Base-by-base conservation (phyloP, 2,113 vertebrate genomes). In the Hippocampus barbouri region DNA sequence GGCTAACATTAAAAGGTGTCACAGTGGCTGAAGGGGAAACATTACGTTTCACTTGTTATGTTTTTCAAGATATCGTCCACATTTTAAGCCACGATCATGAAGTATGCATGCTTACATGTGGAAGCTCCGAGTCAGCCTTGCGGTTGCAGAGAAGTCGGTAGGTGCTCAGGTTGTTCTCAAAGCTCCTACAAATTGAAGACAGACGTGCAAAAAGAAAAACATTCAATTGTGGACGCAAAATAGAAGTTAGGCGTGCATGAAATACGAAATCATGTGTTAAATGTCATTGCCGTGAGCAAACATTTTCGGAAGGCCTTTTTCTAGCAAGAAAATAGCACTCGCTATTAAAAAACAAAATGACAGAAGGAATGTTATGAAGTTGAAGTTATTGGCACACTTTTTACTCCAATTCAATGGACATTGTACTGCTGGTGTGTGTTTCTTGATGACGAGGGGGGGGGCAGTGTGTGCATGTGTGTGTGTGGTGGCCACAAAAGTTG, bases 121-220 rank as follows among this genome's bases (percentile, higher is more conserved):
- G 87, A 62, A 96, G 94, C 47, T 97, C 92, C 0, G 91, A 88
- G 69, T 95, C 93, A 0, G 91, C 80, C 65, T 83, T 90, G 76
- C 92, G 95, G 73, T 94, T 89, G 4, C 94, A 94, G 16, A 99
- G 92, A 4, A 94, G 92, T 79, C 97, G 94, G 85, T 99, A 99
- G 0, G 91, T 97, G 75, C 83, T 95, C 73, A 99, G 91, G 71
- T 97, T 99, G 89, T 92, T 93, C 80, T 96, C 94, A 84, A 97
- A 95, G 91, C 95, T 87, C 94, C 96, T 98, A 77, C 69, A 90
- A 25, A 49, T 38, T 38, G 16, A 73, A 64, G 59, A 8, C 53
- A 15, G 63, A 60, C 21, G 2, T 0, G 12, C 20, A 47, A 40
- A 18, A 40, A 23, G 16, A 34, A 4, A 51, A 5, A 51, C 3